These are phyloP conservation scores for Acipenser ruthenus DNA, from an alignment of 2,797 vertebrate genomes.

Conservation along the genomic window DNA sequence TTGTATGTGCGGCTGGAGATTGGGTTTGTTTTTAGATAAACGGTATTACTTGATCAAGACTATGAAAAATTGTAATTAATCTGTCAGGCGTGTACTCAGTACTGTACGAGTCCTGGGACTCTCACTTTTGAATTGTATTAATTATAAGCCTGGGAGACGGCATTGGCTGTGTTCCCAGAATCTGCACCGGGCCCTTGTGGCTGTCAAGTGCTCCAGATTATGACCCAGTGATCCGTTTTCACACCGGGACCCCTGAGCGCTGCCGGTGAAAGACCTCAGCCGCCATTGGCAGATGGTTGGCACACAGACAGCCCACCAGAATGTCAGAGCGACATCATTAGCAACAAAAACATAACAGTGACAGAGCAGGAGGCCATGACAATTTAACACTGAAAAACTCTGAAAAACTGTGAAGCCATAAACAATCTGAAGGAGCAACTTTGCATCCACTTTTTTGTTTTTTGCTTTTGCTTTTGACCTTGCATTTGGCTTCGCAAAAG, in stretches of 20 bases:
- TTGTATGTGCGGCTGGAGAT: too few relatives aligned
- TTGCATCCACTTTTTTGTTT: slow-evolving; percentile 18
- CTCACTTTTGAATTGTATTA: slow-evolving; percentile 1
- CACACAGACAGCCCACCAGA: slow-evolving; percentile 25
- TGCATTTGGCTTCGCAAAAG: not conserved
- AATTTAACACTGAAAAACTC: slow-evolving; percentile 5
- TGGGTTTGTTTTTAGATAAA: too few relatives aligned
- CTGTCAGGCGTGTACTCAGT: slow-evolving; percentile 7
- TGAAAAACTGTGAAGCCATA: not conserved
- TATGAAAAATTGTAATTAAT: not conserved
- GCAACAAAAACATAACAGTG: slow-evolving; percentile 16
- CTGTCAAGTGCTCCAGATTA: slow-evolving; percentile 28
- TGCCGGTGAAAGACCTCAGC: not conserved
- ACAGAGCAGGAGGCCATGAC: slow-evolving; percentile 9
- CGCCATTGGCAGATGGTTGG: slow-evolving; percentile 24
- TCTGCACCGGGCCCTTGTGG: slow-evolving; percentile 24
- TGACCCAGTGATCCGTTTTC: slow-evolving; percentile 28
- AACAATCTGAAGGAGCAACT: slow-evolving; percentile 8
- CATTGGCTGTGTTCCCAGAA: slow-evolving; percentile 17
- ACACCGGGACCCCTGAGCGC: slow-evolving; percentile 24
- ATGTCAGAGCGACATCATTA: slow-evolving; percentile 5
- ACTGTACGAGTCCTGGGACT: slow-evolving; percentile 7
- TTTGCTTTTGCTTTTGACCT: not conserved
- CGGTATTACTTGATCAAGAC: too few relatives aligned
- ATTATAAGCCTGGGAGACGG: not conserved